phyloP scores from a whole-genome alignment of 92 coral and sea anemone genomes.

The Virgularia gustaviana region DNA sequence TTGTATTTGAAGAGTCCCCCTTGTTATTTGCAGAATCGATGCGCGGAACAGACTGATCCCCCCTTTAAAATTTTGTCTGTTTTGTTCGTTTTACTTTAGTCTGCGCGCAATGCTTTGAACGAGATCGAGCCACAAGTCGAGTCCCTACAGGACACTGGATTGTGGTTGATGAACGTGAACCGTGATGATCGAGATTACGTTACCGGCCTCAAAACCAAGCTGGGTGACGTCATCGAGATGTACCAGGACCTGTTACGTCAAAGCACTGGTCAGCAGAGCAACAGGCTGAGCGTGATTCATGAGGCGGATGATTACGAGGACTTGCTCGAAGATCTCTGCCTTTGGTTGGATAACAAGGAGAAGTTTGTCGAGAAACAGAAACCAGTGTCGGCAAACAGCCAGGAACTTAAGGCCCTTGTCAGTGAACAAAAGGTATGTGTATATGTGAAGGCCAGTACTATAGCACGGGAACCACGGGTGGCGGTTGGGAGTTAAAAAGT shows the following conservation, averaged over 20 bases:
- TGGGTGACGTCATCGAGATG: conserved; percentile 23
- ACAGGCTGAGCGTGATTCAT: conserved; percentile 19
- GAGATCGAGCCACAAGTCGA: conserved; percentile 78
- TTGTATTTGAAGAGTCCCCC: too few species aligned
- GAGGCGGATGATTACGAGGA: conserved; percentile 68
- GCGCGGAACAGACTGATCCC: too few species aligned
- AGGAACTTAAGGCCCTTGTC: conserved; percentile 70
- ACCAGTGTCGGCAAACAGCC: conserved; percentile 63
- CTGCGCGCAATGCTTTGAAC: conserved; percentile 65
- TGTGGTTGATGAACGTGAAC: conserved; percentile 76
- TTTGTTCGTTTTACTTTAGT: background rate
- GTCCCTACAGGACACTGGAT: conserved; percentile 73
- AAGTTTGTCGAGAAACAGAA: conserved; percentile 60
- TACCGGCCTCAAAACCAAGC: conserved; percentile 21
- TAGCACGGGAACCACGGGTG: too few species aligned
- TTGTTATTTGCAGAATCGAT: too few species aligned
- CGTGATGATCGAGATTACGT: conserved; percentile 50
- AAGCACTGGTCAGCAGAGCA: conserved; percentile 15
- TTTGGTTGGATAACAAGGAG: conserved; percentile 74
- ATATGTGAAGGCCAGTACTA: background rate
- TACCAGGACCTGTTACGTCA: conserved; percentile 28
- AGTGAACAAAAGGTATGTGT: conserved; percentile 64
- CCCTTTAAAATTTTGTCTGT: too few species aligned
- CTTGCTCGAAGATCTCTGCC: conserved; percentile 67
- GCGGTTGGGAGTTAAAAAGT: too few species aligned